Percentiles rank a stretch among this genome's conserved stretches.
Evolutionary conservation across 2,797 vertebrate species (phyloP).

Genomic region (Lemur catta): DNA sequence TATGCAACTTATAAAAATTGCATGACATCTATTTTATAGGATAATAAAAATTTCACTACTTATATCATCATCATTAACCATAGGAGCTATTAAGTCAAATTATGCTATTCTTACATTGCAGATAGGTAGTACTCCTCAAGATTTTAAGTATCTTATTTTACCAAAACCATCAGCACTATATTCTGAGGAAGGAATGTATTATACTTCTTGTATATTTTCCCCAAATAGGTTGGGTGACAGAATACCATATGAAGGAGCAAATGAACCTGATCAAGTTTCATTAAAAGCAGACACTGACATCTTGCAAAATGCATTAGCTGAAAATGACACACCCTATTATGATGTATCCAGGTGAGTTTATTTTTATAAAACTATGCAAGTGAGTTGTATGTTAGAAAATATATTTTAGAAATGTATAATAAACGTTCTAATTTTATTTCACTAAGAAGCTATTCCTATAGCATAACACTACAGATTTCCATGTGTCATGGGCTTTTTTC

Average conservation of each 20-base stretch:
- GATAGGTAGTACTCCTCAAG: neutral
- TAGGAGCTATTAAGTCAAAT: neutral
- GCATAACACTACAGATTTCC: neutral
- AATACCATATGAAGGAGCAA: slow-evolving; percentile 82
- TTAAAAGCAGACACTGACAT: slow-evolving; percentile 83
- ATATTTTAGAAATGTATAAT: neutral
- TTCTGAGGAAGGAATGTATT: neutral
- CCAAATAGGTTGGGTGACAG: slow-evolving; percentile 82
- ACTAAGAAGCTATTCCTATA: neutral
- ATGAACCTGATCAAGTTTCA: slow-evolving; percentile 82
- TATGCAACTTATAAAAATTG: neutral
- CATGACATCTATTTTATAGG: neutral
- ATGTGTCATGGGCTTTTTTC: neutral
- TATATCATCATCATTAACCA: neutral
- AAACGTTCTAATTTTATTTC: neutral
- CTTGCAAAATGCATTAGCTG: slow-evolving; percentile 83
- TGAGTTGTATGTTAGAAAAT: neutral
- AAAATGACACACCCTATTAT: slow-evolving; percentile 85
- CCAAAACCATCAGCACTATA: neutral
- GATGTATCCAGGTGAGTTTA: slow-evolving; percentile 85
- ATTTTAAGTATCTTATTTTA: neutral
- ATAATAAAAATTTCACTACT: neutral
- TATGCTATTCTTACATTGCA: neutral
- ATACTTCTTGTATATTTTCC: neutral
- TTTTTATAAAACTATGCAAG: neutral